Evolutionary conservation across 2,888 invertebrate species (phyloP).

Genomic region (Notodonta ziczac): DNA sequence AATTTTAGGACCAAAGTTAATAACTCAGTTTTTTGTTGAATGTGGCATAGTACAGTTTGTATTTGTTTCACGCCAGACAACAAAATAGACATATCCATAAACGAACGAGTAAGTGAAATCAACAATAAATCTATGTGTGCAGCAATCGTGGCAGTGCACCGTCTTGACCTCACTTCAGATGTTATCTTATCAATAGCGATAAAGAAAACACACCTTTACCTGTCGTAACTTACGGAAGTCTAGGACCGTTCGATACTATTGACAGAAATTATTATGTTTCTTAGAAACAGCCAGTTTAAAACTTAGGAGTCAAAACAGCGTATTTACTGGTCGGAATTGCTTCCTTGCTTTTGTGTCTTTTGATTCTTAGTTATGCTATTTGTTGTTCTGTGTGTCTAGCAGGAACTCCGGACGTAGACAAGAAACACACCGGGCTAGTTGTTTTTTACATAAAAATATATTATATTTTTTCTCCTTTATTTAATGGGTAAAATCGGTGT

Average conservation of each 20-base stretch:
- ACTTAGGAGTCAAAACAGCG: no score
- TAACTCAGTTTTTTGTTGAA: not conserved
- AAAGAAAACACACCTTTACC: conserved; percentile 47
- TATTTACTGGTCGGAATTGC: not conserved
- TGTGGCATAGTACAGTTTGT: not conserved
- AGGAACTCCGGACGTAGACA: no score
- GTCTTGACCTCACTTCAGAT: conserved; percentile 48
- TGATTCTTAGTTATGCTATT: conserved; percentile 1
- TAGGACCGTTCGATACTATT: conserved; percentile 30
- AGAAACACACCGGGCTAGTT: no score
- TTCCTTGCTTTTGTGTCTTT: not conserved
- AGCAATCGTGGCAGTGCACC: conserved; percentile 33
- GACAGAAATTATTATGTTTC: conserved; percentile 16
- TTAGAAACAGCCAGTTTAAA: not conserved
- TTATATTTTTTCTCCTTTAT: no score
- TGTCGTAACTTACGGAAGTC: conserved; percentile 39
- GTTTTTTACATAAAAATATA: no score
- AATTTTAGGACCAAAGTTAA: not conserved
- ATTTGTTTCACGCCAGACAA: no score
- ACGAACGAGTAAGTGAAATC: conserved; percentile 38
- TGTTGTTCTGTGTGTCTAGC: no score
- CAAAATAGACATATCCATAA: conserved; percentile 22
- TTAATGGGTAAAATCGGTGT: no score
- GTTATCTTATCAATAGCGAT: conserved; percentile 59
- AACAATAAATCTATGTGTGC: conserved; percentile 35